Conservation (phyloP, 2,113 vertebrate genomes). For the Leiothrix lutea region DNA sequence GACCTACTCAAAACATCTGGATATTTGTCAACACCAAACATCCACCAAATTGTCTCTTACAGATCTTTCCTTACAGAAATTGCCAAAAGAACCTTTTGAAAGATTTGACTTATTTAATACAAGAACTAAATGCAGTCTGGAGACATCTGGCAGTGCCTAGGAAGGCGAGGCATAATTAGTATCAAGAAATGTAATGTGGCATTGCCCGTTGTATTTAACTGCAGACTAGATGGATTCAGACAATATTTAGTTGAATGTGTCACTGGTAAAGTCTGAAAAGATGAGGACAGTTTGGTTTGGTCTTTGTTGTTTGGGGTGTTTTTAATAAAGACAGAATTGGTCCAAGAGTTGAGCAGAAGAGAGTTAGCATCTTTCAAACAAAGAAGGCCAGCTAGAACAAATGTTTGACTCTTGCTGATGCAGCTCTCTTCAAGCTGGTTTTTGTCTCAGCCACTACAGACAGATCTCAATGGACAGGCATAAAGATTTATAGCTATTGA, state of each 20-base stretch:
- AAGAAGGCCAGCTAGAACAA: neutral
- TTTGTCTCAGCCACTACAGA: neutral
- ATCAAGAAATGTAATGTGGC: neutral
- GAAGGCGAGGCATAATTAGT: neutral
- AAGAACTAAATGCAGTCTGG: neutral
- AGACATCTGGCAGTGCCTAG: neutral
- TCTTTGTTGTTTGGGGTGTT: neutral
- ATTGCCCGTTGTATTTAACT: fast-evolving
- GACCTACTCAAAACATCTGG: neutral
- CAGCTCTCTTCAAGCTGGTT: neutral
- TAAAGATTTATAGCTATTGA: neutral
- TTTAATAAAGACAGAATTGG: neutral
- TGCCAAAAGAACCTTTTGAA: neutral
- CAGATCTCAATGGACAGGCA: neutral
- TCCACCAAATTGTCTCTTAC: neutral
- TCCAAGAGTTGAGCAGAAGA: neutral
- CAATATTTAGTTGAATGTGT: neutral
- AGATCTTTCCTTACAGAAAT: neutral
- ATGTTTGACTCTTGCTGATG: neutral
- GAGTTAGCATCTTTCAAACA: neutral
- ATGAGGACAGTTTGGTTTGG: neutral
- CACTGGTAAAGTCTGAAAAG: neutral
- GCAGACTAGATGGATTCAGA: neutral
- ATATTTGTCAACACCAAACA: neutral
- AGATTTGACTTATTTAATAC: neutral